Percentiles rank a stretch among this genome's conserved stretches.
These are phyloP conservation scores for Dastarcus helophoroides DNA, from an alignment of 2,888 invertebrate genomes.

Conservation along the genomic window DNA sequence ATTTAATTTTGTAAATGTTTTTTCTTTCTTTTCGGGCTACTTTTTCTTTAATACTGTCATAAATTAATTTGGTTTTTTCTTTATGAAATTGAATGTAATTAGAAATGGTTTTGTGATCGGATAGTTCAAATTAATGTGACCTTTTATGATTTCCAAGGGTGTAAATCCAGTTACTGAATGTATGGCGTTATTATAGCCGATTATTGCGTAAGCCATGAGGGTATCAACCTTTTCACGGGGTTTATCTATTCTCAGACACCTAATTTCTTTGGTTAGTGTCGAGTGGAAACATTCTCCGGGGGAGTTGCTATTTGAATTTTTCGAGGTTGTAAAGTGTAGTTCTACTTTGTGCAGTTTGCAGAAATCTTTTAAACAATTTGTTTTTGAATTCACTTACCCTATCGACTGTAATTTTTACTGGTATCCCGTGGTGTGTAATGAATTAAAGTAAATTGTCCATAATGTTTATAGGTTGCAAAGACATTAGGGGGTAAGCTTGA, in stretches of 20 bases:
- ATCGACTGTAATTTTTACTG: conserved; percentile 2
- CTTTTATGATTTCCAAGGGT: conserved; percentile 12
- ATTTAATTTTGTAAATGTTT: conserved; percentile 9
- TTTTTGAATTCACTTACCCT: conserved; percentile 5
- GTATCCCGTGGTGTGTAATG: conserved; percentile 5
- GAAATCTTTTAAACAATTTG: conserved; percentile 3
- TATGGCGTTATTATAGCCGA: conserved; percentile 12
- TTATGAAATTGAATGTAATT: conserved; percentile 11
- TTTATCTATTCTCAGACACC: conserved; percentile 5
- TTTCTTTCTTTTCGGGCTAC: conserved; percentile 7
- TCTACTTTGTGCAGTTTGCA: conserved; percentile 6
- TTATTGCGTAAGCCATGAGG: conserved; percentile 10
- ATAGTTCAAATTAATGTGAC: conserved; percentile 12
- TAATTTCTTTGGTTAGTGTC: conserved; percentile 7
- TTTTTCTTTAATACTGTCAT: conserved; percentile 11
- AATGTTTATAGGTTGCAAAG: conserved; percentile 1
- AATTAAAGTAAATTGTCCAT: conserved; percentile 5
- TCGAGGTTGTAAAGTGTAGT: conserved; percentile 3
- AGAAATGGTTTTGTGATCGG: conserved; percentile 10
- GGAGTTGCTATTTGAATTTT: conserved; percentile 1
- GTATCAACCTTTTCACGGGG: conserved; percentile 3
- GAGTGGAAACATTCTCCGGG: conserved; percentile 9
- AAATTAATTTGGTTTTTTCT: conserved; percentile 11
- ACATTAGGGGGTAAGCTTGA: conserved; percentile 3
- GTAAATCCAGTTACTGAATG: conserved; percentile 11